phyloP scores from a whole-genome alignment of 2,888 invertebrate genomes.

The Melinopterus prodromus region DNA sequence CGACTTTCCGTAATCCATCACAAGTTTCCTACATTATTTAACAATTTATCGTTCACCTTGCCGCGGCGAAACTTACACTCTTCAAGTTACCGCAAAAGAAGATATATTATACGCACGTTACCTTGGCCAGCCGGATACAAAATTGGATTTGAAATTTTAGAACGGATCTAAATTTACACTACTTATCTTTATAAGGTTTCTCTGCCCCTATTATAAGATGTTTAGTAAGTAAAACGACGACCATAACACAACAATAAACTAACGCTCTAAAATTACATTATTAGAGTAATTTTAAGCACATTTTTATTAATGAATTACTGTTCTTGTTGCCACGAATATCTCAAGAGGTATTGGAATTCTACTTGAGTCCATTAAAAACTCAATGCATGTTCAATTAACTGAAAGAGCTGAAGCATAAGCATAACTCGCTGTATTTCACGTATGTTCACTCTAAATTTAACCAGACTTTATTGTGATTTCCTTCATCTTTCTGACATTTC shows the following conservation, averaged over 20 bases:
- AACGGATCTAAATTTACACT: neutral
- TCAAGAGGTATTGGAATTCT: neutral
- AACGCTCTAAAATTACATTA: neutral
- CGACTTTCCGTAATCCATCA: neutral
- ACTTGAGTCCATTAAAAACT: neutral
- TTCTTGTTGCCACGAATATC: neutral
- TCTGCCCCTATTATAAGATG: neutral
- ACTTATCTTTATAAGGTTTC: neutral
- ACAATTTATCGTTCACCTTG: neutral
- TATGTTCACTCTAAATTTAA: neutral
- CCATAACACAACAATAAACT: neutral
- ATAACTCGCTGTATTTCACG: neutral
- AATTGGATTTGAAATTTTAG: neutral
- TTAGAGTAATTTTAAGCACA: too few relatives aligned
- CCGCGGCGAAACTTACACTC: neutral
- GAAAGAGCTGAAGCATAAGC: neutral
- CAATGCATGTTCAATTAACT: neutral
- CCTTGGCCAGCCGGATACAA: neutral
- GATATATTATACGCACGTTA: neutral
- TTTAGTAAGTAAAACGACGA: neutral
- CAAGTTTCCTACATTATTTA: neutral
- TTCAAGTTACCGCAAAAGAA: neutral
- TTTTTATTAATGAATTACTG: too few relatives aligned
- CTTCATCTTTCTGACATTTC: neutral
- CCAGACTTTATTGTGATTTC: neutral